Conservation (phyloP, 2,888 invertebrate species). For the Acleris cristana region DNA sequence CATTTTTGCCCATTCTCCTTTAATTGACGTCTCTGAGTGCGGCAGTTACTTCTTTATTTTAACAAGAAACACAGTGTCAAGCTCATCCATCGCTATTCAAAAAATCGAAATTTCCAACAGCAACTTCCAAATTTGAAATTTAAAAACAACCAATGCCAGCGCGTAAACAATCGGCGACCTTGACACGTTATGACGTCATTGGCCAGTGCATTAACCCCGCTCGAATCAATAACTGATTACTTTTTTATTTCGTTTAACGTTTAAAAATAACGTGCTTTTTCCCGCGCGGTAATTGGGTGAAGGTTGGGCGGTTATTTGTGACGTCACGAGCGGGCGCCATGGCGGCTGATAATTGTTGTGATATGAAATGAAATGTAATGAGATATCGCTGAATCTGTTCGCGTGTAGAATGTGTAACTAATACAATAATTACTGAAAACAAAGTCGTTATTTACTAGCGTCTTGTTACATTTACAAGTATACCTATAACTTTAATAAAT, state of each 20-base stretch:
- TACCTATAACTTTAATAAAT: too few relatives aligned
- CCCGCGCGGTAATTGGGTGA: constrained; percentile 56
- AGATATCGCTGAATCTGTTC: too few relatives aligned
- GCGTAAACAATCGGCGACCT: constrained; percentile 62
- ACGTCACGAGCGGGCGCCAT: constrained; percentile 23
- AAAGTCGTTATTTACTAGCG: too few relatives aligned
- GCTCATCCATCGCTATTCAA: constrained; percentile 10
- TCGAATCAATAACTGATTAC: constrained; percentile 71
- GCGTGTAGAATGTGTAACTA: too few relatives aligned
- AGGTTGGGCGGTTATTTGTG: constrained; percentile 42
- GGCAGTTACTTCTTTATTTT: too few relatives aligned
- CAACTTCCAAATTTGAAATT: constrained; percentile 13
- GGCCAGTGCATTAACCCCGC: constrained; percentile 53
- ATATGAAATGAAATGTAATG: constrained; percentile 6
- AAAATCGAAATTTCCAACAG: constrained; percentile 18
- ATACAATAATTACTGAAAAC: too few relatives aligned
- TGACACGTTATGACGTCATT: constrained; percentile 53
- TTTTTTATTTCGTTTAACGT: constrained; percentile 70
- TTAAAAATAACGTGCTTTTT: constrained; percentile 69
- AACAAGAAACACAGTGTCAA: neutral
- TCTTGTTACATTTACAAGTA: too few relatives aligned
- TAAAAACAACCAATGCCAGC: constrained; percentile 44
- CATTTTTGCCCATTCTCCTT: too few relatives aligned
- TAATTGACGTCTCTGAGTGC: too few relatives aligned
- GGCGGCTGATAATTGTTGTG: neutral